Evolutionary conservation across 2,113 vertebrate species (phyloP), one percentile per base, ranked within the genome.

Genomic region (Tringa solitaria): DNA sequence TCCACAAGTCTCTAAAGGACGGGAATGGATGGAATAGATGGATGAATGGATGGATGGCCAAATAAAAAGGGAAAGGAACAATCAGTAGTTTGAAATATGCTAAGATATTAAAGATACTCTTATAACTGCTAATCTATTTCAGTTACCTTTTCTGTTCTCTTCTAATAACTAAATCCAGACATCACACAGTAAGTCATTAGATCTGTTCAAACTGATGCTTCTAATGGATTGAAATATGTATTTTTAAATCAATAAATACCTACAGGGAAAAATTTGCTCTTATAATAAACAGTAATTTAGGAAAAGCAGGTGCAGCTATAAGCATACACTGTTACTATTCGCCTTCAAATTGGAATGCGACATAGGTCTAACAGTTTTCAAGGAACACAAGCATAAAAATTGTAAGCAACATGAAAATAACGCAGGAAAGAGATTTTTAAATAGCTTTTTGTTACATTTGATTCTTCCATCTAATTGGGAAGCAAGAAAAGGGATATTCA

Each of bases 51-150:
- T 45, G 73, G 79, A 97, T 97, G 92, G 37, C 92, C 96, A 96
- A 97, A 96, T 97, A 96, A 95, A 97, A 93, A 96, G 91, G 96
- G 95, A 96, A 96, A 96, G 95, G 91, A 93, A 96, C 81, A 95
- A 96, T 96, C 96, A 96, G 95, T 97, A 94, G 54, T 87, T 97
- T 97, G 96, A 90, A 95, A 89, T 39, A 92, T 32, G 70, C 92
- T 87, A 92, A 68, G 50, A 46, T 95, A 93, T n/a, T 95, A 95
- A 89, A 96, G 90, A 94, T 68, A 96, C 56, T 96, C 69, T 87
- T 78, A 78, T 9, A 93, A 87, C 33, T 89, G 19, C 60, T 75
- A 59, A 75, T 72, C 43, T 93, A 61, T 18, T 77, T 93, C 69
- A 85, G 39, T 92, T 83, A 72, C 87, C 87, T 94, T 89, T 95